phyloP scores from a whole-genome alignment of 2,113 vertebrate species.

The Pterocles gutturalis region DNA sequence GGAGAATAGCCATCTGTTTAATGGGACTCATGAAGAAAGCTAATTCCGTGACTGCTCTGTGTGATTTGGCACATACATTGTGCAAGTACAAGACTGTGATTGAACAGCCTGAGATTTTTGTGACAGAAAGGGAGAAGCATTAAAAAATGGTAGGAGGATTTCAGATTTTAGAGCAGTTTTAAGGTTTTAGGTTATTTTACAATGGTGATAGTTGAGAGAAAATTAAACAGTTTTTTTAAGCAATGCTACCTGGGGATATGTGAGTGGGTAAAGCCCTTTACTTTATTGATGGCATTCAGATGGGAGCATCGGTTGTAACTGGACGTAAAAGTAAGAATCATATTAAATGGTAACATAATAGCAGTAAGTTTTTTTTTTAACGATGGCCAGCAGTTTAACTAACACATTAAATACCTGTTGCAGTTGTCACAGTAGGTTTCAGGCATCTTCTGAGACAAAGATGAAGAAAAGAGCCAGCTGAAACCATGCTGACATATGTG shows the following conservation, averaged over 20 bases:
- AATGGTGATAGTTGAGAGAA: neutral
- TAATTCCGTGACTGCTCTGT: neutral
- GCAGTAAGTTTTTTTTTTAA: neutral
- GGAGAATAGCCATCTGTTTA: constrained; percentile 13
- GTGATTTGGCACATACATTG: constrained; percentile 2
- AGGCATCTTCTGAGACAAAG: neutral
- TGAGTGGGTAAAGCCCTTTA: neutral
- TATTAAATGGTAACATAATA: neutral
- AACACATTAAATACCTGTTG: neutral
- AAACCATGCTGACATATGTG: neutral
- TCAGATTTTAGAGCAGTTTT: neutral
- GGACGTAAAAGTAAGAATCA: neutral
- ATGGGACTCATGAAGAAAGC: neutral
- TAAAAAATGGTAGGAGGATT: neutral
- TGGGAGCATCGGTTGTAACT: neutral
- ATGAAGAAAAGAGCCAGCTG: neutral
- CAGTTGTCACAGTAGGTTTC: neutral
- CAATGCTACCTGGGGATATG: neutral
- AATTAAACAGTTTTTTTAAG: neutral
- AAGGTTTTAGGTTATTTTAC: neutral
- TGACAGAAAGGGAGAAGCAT: neutral
- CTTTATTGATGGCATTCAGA: neutral
- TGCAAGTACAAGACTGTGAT: constrained; percentile 9
- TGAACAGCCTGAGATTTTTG: constrained; percentile 11
- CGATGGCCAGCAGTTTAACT: neutral